phyloP scores from a whole-genome alignment of 2,113 vertebrate genomes.

The Pluvialis apricaria region DNA sequence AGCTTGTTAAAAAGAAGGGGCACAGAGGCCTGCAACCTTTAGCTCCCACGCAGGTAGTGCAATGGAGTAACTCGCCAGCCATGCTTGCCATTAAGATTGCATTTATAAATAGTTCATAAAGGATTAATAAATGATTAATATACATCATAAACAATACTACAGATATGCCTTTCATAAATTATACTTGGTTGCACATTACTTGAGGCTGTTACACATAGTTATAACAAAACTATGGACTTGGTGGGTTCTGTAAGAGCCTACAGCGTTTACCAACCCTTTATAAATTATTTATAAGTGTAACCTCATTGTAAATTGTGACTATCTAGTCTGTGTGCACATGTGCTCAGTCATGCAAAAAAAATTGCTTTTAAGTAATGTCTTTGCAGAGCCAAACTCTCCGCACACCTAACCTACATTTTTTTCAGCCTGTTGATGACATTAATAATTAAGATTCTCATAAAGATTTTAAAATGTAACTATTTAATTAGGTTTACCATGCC shows the following conservation, averaged over 20 bases:
- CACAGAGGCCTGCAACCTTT: neutral
- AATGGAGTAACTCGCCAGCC: neutral
- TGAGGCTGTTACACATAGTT: neutral
- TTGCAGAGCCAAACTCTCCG: constrained; percentile 8
- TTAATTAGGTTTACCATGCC: neutral
- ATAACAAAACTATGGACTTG: constrained; percentile 12
- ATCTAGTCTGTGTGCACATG: constrained; percentile 7
- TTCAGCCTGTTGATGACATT: constrained; percentile 5
- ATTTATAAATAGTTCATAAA: constrained; percentile 49
- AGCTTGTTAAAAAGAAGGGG: neutral
- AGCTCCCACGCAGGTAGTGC: neutral
- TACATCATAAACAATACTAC: constrained; percentile 35
- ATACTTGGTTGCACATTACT: neutral
- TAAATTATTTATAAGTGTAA: constrained; percentile 32
- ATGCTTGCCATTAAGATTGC: neutral
- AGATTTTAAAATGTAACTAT: constrained; percentile 35
- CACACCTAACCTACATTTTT: constrained; percentile 28
- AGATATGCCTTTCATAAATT: constrained; percentile 9
- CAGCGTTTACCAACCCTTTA: neutral
- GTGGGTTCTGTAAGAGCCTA: constrained; percentile 21
- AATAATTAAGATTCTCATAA: constrained; percentile 35
- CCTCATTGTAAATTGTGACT: constrained; percentile 44
- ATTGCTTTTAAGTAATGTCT: constrained; percentile 24
- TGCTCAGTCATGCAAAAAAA: constrained; percentile 32
- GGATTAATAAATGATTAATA: constrained; percentile 51